These are phyloP conservation scores for Oscheius sp. DNA, from an alignment of 2,888 invertebrate genomes.

Conservation along the genomic window DNA sequence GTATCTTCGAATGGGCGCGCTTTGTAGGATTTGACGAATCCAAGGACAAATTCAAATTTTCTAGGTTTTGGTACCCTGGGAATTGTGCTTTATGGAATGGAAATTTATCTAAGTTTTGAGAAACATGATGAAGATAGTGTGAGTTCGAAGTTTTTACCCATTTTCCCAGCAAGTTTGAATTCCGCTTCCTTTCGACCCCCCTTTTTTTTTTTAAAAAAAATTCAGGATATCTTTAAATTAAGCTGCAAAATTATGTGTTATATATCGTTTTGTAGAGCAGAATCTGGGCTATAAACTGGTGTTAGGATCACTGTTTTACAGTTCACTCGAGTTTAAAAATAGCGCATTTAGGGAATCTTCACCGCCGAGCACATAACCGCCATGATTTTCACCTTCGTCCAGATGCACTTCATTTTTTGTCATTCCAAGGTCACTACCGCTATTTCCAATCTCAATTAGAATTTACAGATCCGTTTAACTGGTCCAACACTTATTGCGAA, in stretches of 20 bases:
- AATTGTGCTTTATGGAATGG: slow-evolving; percentile 69
- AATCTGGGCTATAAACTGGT: too few relatives aligned
- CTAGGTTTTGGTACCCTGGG: slow-evolving; percentile 71
- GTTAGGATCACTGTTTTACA: too few relatives aligned
- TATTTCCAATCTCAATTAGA: not conserved
- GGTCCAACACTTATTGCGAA: slow-evolving; percentile 62
- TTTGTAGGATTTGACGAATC: slow-evolving; percentile 58
- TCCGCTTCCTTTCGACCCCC: too few relatives aligned
- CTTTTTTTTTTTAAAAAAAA: too few relatives aligned
- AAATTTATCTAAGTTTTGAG: slow-evolving; percentile 65
- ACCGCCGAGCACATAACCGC: slow-evolving; percentile 67
- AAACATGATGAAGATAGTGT: slow-evolving; percentile 49
- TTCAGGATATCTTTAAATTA: too few relatives aligned
- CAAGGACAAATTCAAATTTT: too few relatives aligned
- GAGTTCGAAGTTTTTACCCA: not conserved
- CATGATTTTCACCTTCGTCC: slow-evolving; percentile 70
- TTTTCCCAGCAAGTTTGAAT: not conserved
- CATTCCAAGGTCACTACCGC: slow-evolving; percentile 66
- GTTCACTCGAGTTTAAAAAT: too few relatives aligned
- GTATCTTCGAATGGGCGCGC: slow-evolving; percentile 69
- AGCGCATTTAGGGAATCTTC: slow-evolving; percentile 30
- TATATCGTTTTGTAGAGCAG: too few relatives aligned
- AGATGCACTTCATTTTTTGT: slow-evolving; percentile 73
- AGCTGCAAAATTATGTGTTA: too few relatives aligned
- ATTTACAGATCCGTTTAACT: slow-evolving; percentile 60